Evolutionary conservation across 2,888 invertebrate genomes (phyloP).

Genomic region (Epinotia demarniana): DNA sequence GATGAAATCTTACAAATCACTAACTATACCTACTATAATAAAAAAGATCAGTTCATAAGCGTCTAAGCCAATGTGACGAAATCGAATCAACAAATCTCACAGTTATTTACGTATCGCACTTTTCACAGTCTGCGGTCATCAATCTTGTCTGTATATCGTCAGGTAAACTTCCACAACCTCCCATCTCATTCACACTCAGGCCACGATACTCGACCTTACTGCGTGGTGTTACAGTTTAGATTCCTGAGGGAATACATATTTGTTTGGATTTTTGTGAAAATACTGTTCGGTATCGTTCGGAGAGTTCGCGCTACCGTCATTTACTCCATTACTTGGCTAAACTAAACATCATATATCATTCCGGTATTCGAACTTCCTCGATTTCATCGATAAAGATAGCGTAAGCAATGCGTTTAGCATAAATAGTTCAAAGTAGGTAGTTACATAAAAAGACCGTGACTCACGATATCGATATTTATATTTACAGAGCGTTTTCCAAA

Average conservation of each 20-base stretch:
- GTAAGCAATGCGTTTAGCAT: not conserved
- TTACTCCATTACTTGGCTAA: conserved; percentile 26
- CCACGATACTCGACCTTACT: not conserved
- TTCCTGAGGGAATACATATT: not conserved
- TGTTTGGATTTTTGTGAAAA: not conserved
- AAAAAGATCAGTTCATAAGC: no score
- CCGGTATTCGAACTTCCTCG: conserved; percentile 17
- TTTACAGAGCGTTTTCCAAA: no score
- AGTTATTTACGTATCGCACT: conserved; percentile 12
- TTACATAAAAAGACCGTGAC: not conserved
- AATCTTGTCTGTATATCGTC: conserved; percentile 28
- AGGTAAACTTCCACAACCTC: not conserved
- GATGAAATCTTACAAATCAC: no score
- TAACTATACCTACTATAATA: no score
- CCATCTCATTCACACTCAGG: not conserved
- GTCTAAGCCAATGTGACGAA: not conserved
- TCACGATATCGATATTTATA: not conserved
- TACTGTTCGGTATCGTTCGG: conserved; percentile 5
- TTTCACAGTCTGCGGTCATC: conserved; percentile 19
- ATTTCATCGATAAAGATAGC: conserved; percentile 13
- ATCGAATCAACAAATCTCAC: conserved; percentile 10
- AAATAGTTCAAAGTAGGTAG: not conserved
- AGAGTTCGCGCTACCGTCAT: conserved; percentile 14
- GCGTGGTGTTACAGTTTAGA: not conserved
- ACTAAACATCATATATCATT: conserved; percentile 32